Evolutionary conservation across 2,888 invertebrate genomes (phyloP), one percentile per base, ranked within the genome.

Genomic region (Podabrus alpinus): DNA sequence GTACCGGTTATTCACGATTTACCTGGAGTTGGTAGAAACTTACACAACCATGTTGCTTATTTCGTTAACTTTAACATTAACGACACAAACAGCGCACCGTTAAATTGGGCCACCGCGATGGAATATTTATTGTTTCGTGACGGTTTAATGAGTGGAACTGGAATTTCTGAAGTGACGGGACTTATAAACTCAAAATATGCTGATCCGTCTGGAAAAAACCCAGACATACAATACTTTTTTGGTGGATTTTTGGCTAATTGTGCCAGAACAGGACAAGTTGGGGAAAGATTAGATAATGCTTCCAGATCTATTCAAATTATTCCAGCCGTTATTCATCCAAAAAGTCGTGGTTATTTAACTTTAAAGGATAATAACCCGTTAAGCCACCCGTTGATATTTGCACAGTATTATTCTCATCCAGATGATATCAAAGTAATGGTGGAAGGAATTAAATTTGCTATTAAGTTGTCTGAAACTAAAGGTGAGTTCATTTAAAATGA

Each of bases 31-130:
- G 97, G 95, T 0, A 90, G 91, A 82, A 97, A 96, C 88, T 90
- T 97, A 5, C 95, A 95, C 83, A 95, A 95, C 86, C 95, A 95
- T 85, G 95, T 95, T 1, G 94, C 95, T 0, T 93, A 91, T 87
- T 93, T 94, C 83, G 87, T 95, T 68, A 93, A 91, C 86, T 97
- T 95, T 88, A 90, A 92, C 77, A 93, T 96, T 69, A 94, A 94
- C 79, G 95, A 96, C 84, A 94, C 95, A 74, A 94, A 96, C 83
- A 95, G 95, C 0, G 90, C 94, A 0, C 93, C 95, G 0, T 89
- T 96, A n/a, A 96, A 96, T 87, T 96, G 95, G 95, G 95, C 95
- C 15, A 95, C 95, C 0, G 95, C 95, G 1, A 96, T 96, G 95
- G 96, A 96, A 86, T 96, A 96, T 82, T 87, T 96, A 24, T 90